phyloP scores from a whole-genome alignment of 1,140 invertebrate genomes.

The Gonioctena quinquepunctata region DNA sequence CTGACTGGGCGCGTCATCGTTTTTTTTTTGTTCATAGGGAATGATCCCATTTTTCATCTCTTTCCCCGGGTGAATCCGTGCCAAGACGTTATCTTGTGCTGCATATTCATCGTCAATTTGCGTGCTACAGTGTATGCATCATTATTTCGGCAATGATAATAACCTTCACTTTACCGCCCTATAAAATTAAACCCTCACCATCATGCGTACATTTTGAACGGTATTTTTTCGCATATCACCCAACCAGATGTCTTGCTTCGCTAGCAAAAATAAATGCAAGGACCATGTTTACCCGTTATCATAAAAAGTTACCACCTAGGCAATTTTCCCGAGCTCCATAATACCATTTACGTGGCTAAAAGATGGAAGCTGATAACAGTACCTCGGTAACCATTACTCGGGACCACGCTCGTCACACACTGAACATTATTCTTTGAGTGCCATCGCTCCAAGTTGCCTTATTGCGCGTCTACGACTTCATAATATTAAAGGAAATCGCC shows the following conservation, averaged over 20 bases:
- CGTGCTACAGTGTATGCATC: neutral
- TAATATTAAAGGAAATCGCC: conserved; percentile 27
- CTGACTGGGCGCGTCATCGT: too few species aligned
- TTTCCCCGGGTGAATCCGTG: too few species aligned
- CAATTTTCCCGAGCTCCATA: conserved; percentile 39
- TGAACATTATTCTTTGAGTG: conserved; percentile 31
- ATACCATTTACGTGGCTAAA: conserved; percentile 39
- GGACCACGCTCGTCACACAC: conserved; percentile 28
- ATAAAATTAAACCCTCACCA: neutral
- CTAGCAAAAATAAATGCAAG: conserved; percentile 31
- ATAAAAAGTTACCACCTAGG: conserved; percentile 47
- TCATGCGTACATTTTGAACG: neutral
- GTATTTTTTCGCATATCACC: neutral
- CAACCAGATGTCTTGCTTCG: conserved; percentile 1
- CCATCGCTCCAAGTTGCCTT: conserved; percentile 9
- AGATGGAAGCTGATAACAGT: conserved; percentile 41
- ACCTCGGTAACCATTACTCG: conserved; percentile 34
- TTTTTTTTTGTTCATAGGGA: too few species aligned
- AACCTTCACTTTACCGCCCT: neutral
- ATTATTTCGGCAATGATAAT: neutral
- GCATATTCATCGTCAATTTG: neutral
- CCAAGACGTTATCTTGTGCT: neutral
- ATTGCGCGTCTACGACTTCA: conserved; percentile 25
- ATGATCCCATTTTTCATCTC: too few species aligned
- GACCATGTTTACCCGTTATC: conserved; percentile 41